phyloP scores from a whole-genome alignment of 2,888 invertebrate species.

The Poecilus cupreus region DNA sequence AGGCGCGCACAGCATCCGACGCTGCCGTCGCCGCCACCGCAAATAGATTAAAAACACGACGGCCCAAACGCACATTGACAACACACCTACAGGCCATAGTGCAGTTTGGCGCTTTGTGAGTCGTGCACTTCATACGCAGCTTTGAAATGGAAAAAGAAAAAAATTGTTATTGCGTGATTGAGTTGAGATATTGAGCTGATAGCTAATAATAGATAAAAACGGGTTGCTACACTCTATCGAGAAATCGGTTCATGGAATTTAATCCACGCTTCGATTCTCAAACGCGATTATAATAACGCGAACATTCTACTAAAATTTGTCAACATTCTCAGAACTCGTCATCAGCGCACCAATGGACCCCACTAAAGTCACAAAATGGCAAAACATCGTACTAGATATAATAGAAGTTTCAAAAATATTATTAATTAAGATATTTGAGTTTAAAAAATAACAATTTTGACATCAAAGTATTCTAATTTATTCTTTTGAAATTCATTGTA shows the following conservation, averaged over 20 bases:
- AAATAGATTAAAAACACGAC: constrained; percentile 51
- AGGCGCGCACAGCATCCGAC: constrained; percentile 41
- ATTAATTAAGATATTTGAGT: too few species aligned
- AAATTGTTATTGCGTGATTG: background rate
- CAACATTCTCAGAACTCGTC: too few species aligned
- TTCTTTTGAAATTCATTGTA: too few species aligned
- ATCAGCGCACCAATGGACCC: too few species aligned
- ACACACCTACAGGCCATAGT: background rate
- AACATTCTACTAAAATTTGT: too few species aligned
- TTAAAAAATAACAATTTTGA: too few species aligned
- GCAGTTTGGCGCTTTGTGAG: background rate
- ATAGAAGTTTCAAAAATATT: too few species aligned
- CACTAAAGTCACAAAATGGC: too few species aligned
- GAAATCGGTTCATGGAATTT: background rate
- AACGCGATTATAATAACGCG: too few species aligned
- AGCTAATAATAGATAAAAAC: background rate
- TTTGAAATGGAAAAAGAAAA: background rate
- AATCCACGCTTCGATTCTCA: too few species aligned
- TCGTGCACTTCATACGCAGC: background rate
- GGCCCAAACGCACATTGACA: constrained; percentile 14
- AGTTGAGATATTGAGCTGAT: background rate
- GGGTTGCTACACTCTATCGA: background rate
- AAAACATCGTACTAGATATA: too few species aligned
- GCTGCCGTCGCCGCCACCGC: constrained; percentile 36
- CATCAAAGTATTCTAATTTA: too few species aligned